Percentiles rank a stretch among this genome's conserved stretches.
These are phyloP conservation scores for Drosophila mayaguana DNA, from an alignment of 2,888 invertebrate species.

Conservation along the genomic window DNA sequence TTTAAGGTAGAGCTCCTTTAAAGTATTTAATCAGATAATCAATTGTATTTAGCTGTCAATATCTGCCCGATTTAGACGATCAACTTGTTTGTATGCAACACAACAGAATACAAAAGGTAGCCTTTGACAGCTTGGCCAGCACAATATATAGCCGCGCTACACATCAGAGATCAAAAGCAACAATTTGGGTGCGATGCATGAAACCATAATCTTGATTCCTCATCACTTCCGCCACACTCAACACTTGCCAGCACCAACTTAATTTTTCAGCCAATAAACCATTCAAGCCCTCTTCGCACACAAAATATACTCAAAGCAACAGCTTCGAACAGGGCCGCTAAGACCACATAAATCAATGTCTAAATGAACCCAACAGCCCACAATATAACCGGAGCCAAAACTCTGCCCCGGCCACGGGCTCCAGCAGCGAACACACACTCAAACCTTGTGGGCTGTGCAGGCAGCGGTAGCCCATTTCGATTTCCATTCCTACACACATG, in stretches of 20 bases:
- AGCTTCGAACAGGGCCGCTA: conserved; percentile 42
- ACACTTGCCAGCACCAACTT: conserved; percentile 58
- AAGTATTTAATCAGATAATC: conserved; percentile 2
- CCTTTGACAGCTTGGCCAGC: conserved; percentile 15
- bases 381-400: conserved; percentile 44
- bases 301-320: conserved; percentile 44
- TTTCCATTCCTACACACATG: conserved; percentile 11
- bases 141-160: conserved; percentile 4
- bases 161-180: conserved; percentile 29
- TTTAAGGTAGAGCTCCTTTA: background rate
- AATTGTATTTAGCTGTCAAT: background rate
- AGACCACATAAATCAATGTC: conserved; percentile 79
- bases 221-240: conserved; percentile 57
- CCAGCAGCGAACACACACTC: background rate
- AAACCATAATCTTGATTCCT: conserved; percentile 64
- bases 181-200: conserved; percentile 31
- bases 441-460: conserved; percentile 18
- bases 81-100: background rate
- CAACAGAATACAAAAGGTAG: background rate
- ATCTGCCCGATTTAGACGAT: conserved; percentile 3
- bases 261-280: conserved; percentile 73
- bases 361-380: conserved; percentile 40
- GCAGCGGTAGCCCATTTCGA: conserved; percentile 17
- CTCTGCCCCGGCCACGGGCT: conserved; percentile 3
- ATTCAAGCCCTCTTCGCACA: conserved; percentile 43